Percentiles rank a stretch among this genome's conserved stretches.
These are phyloP conservation scores for Psophia crepitans DNA, from an alignment of 2,113 vertebrate genomes.

Conservation along the genomic window DNA sequence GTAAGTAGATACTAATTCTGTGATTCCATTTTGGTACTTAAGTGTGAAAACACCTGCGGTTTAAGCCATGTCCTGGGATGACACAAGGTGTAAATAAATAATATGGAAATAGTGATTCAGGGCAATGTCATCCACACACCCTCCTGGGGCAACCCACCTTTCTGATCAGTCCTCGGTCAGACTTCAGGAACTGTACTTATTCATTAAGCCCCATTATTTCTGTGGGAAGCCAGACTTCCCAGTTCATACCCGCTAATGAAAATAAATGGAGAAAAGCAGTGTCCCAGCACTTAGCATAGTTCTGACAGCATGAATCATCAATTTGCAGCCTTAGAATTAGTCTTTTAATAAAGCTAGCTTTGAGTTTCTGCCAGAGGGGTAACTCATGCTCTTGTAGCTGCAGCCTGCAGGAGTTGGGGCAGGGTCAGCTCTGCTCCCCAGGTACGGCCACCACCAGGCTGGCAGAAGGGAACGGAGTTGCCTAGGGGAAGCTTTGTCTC, in stretches of 20 bases:
- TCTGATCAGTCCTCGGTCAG: not conserved
- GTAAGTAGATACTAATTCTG: not conserved
- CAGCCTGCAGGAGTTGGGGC: not conserved
- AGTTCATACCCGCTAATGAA: not conserved
- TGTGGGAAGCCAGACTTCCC: not conserved
- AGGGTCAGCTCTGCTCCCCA: not conserved
- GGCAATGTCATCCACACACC: not conserved
- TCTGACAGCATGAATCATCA: not conserved
- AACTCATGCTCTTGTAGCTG: not conserved
- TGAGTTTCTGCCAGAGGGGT: not conserved
- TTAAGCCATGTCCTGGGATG: not conserved
- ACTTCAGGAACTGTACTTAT: not conserved
- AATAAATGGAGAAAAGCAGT: not conserved
- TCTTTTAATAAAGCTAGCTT: not conserved
- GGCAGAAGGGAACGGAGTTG: not conserved
- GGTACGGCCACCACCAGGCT: accelerated
- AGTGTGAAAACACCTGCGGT: not conserved
- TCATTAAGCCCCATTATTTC: not conserved
- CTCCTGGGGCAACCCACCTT: not conserved
- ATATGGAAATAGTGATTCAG: not conserved
- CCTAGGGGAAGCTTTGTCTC: not conserved
- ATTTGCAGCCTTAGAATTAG: not conserved
- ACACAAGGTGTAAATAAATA: not conserved
- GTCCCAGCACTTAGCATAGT: not conserved
- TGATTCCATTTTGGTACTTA: not conserved